These are phyloP conservation scores for Antechinus flavipes DNA, from an alignment of 2,113 vertebrate species.

Conservation along the genomic window DNA sequence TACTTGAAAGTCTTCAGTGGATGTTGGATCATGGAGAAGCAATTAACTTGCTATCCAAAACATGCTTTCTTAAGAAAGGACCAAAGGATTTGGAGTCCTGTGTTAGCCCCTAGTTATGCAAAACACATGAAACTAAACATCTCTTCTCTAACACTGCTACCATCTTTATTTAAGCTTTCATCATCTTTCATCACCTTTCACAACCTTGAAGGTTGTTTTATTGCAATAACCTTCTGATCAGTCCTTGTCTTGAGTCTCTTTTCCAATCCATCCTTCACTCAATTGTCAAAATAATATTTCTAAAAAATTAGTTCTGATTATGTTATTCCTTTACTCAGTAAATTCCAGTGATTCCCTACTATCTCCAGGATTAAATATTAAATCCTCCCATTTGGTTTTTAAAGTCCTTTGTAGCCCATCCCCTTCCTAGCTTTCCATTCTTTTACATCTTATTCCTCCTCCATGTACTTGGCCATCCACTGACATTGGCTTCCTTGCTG, in stretches of 20 bases:
- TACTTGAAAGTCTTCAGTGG: background rate
- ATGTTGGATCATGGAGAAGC: background rate
- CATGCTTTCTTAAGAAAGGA: constrained; percentile 21
- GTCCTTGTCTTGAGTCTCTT: background rate
- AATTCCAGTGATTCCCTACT: background rate
- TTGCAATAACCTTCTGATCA: background rate
- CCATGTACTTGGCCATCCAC: background rate
- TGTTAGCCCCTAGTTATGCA: background rate
- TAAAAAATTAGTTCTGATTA: background rate
- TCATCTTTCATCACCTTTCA: background rate
- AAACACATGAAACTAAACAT: background rate
- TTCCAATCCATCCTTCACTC: background rate
- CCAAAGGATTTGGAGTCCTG: background rate
- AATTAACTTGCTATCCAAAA: background rate
- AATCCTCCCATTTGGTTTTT: background rate
- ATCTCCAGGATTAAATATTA: background rate
- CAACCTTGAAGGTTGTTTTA: background rate
- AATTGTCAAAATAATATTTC: background rate
- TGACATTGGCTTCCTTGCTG: background rate
- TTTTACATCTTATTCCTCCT: background rate
- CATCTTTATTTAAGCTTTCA: background rate
- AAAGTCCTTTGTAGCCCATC: background rate
- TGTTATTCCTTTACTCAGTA: background rate
- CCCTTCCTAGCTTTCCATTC: background rate
- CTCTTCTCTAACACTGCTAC: background rate